These are phyloP conservation scores for Rhyzopertha dominica DNA, from an alignment of 1,140 invertebrate genomes.

Conservation along the genomic window DNA sequence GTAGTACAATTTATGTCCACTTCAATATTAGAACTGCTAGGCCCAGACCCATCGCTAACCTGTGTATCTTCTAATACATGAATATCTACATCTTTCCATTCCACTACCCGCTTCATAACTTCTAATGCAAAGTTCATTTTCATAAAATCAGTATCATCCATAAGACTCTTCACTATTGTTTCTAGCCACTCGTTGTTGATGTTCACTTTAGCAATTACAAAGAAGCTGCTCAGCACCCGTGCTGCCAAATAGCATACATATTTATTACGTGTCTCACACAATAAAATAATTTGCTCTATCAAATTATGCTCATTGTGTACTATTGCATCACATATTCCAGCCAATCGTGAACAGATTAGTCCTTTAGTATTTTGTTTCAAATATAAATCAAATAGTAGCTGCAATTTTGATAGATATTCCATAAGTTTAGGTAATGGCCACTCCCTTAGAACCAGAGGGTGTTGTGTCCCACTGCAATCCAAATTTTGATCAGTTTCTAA, in stretches of 20 bases:
- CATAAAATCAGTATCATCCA: slow-evolving; percentile 58
- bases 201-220: slow-evolving; percentile 76
- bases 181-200: slow-evolving; percentile 74
- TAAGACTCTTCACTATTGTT: slow-evolving; percentile 62
- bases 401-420: slow-evolving; percentile 74
- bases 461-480: slow-evolving; percentile 48
- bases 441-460: slow-evolving; percentile 56
- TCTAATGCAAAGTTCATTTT: slow-evolving; percentile 80
- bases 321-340: slow-evolving; percentile 72
- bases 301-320: slow-evolving; percentile 75
- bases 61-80: slow-evolving; percentile 72
- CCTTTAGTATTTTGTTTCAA: slow-evolving; percentile 76
- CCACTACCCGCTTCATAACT: slow-evolving; percentile 76
- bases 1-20: slow-evolving; percentile 54
- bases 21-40: slow-evolving; percentile 41
- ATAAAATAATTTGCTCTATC: slow-evolving; percentile 74
- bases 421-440: slow-evolving; percentile 68
- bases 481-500: slow-evolving; percentile 60
- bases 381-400: slow-evolving; percentile 77
- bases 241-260: slow-evolving; percentile 76
- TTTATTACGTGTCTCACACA: slow-evolving; percentile 70
- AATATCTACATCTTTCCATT: slow-evolving; percentile 78
- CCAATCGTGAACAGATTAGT: slow-evolving; percentile 71
- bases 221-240: slow-evolving; percentile 72
- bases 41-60: slow-evolving; percentile 41